Conservation (phyloP, 1,140 invertebrate genomes). For the Ceratosolen fusciceps region DNA sequence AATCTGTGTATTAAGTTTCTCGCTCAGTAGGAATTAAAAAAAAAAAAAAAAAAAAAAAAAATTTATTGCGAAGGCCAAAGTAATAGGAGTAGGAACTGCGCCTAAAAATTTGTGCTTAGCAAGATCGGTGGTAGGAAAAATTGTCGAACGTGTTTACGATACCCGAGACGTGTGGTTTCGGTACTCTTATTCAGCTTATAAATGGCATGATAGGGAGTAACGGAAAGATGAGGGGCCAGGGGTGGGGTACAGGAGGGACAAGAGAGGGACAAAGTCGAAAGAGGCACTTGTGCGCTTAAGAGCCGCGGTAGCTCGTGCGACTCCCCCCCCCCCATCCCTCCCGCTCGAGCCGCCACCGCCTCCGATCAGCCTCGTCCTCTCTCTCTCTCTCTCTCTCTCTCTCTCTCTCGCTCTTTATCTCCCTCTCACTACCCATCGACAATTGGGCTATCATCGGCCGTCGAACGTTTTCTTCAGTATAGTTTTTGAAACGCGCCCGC, state of each 20-base stretch:
- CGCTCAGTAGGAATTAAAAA: neutral
- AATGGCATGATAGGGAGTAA: constrained; percentile 28
- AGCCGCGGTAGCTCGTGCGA: neutral
- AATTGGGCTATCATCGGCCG: constrained; percentile 15
- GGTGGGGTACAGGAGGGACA: neutral
- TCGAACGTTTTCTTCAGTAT: constrained; percentile 17
- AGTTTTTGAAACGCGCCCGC: constrained; percentile 20
- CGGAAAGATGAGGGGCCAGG: neutral
- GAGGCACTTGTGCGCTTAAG: constrained; percentile 6
- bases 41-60: neutral
- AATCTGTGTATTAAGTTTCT: neutral
- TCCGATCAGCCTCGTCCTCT: neutral
- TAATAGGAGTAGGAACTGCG: neutral
- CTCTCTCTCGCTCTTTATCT: neutral
- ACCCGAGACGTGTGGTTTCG: neutral
- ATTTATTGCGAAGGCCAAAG: neutral
- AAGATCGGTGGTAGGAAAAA: neutral
- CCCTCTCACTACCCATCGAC: neutral
- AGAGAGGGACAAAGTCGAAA: neutral
- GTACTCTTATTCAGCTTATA: constrained; percentile 51
- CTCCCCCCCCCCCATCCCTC: neutral
- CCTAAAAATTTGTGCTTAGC: neutral
- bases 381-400: constrained; percentile 14
- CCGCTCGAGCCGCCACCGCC: too few relatives aligned
- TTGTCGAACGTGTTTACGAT: neutral